phyloP scores from a whole-genome alignment of 2,888 invertebrate species.

The Eristalis intricaria region DNA sequence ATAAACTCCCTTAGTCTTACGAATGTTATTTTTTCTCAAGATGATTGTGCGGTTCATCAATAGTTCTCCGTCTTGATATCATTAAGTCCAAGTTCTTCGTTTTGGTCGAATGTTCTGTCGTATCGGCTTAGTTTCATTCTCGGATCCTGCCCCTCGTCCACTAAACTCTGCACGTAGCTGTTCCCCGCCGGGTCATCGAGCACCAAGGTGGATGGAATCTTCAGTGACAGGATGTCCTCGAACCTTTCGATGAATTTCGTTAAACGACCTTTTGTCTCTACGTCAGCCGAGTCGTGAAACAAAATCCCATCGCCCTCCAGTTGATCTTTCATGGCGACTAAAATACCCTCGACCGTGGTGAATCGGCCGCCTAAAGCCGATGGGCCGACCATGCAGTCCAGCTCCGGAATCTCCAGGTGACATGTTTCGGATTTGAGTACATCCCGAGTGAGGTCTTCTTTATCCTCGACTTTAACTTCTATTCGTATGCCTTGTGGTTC shows the following conservation, averaged over 20 bases:
- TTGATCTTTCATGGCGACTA: conserved; percentile 90
- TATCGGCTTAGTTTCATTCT: conserved; percentile 89
- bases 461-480: conserved; percentile 86
- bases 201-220: conserved; percentile 87
- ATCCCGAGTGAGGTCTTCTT: conserved; percentile 94
- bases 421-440: conserved; percentile 96
- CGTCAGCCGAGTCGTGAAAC: conserved; percentile 88
- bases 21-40: not conserved
- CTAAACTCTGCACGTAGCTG: conserved; percentile 95
- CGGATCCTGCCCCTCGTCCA: conserved; percentile 86
- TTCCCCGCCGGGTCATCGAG: conserved; percentile 99
- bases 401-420: conserved; percentile 89
- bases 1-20: conserved; percentile 1
- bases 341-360: conserved; percentile 96
- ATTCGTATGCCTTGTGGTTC: conserved; percentile 90
- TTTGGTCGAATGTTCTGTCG: conserved; percentile 92
- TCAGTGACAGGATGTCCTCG: conserved; percentile 85
- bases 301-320: conserved; percentile 86
- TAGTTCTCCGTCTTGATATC: conserved; percentile 98
- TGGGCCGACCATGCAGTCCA: conserved; percentile 93
- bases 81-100: conserved; percentile 96
- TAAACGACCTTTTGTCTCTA: conserved; percentile 83
- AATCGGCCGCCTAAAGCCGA: conserved; percentile 95
- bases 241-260: conserved; percentile 86
- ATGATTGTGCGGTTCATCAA: conserved; percentile 61